Base-by-base conservation (phyloP, 2,797 vertebrate species). In the Threskiornis aethiopicus region DNA sequence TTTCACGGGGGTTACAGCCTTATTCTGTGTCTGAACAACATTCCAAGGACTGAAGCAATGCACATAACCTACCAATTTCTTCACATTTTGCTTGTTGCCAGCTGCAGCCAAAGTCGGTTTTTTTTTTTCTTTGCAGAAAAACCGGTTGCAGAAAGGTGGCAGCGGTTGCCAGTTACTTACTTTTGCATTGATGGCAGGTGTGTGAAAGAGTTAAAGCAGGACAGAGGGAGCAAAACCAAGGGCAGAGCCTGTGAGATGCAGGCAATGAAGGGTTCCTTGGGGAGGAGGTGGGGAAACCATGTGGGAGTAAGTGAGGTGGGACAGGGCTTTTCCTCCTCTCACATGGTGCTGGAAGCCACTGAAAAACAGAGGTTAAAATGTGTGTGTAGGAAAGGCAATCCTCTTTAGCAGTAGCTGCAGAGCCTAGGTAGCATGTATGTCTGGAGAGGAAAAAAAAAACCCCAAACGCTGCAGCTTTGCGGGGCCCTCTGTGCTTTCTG, bases 271-370 rank as follows among this genome's bases (percentile, higher is more conserved):
- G 5, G 18, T 7, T 21, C 1, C 2, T 41, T 15, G 29, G 41
- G 22, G 14, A 42, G 47, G 15, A 47, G 65, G 11, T 5, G 44
- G 29, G 5, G 8, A 8, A 28, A 6, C 15, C 3, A 0, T 6
- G 10, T 11, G 13, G 59, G 31, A 52, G 64, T 72, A 26, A 69
- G 72, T 49, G 65, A 25, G 42, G 58, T 13, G 22, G 59, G 24
- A 14, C 3, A 14, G 7, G 5, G 20, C 10, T 89, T 89, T 59
- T 69, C 13, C 14, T 76, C 19, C 6, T 29, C 49, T 57, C 10
- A 2, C 0, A 0, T 0, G 19, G 49, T 37, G 41, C 58, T 82
- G 57, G 66, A 54, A 84, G 49, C 28, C 1, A 3, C 22, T 15
- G 52, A 31, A 16, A 35, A 51, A 51, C 1, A 3, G 26, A 44